A percentile compares a stretch with the other conserved stretches of the same genome.
phyloP scores from a whole-genome alignment of 2,113 vertebrate genomes.

The Halcyon senegalensis region DNA sequence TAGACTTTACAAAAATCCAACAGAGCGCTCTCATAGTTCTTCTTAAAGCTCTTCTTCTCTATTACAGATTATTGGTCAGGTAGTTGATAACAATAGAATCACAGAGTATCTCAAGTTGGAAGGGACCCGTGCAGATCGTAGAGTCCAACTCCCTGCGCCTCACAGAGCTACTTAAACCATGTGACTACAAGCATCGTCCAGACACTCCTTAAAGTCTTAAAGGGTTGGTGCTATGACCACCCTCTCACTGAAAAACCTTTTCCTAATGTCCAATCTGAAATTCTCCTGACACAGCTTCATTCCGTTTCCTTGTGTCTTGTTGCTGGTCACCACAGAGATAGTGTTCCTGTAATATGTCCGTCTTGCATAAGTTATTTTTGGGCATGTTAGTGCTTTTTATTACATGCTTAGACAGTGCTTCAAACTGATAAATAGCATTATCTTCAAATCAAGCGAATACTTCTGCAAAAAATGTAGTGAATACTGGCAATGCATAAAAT shows the following conservation, averaged over 20 bases:
- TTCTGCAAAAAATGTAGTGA: neutral
- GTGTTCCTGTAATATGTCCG: neutral
- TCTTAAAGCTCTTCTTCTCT: neutral
- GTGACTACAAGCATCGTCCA: neutral
- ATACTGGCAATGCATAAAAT: neutral
- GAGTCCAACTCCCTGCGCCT: neutral
- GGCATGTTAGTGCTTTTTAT: neutral
- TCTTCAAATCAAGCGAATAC: neutral
- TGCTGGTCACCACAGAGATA: neutral
- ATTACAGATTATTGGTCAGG: neutral
- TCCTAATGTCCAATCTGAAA: neutral
- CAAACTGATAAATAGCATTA: neutral
- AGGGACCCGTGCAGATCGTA: neutral
- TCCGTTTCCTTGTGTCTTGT: fast-evolving
- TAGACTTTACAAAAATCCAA: neutral
- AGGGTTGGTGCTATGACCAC: neutral
- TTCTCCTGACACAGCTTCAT: neutral
- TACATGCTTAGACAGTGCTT: neutral
- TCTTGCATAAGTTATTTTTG: neutral
- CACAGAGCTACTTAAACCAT: neutral
- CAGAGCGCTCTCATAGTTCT: neutral
- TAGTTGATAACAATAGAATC: neutral
- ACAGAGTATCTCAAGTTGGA: neutral
- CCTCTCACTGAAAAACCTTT: neutral
- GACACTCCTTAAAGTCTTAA: neutral